These are phyloP conservation scores for Parnassius apollo DNA, from an alignment of 2,888 invertebrate genomes.

Conservation along the genomic window DNA sequence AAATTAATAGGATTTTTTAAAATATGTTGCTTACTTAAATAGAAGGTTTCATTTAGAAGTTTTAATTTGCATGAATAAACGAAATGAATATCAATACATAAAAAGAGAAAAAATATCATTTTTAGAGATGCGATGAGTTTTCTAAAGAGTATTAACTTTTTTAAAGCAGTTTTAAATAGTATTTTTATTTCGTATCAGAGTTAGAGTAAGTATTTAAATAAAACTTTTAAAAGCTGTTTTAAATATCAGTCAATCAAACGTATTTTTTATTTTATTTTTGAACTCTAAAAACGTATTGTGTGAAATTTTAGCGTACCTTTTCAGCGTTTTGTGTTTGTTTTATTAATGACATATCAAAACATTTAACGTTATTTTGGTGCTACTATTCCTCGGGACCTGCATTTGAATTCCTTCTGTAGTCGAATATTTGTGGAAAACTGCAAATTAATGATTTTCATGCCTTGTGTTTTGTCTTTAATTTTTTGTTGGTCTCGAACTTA, in stretches of 20 bases:
- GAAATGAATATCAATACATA: slow-evolving; percentile 9
- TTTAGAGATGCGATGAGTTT: slow-evolving; percentile 10
- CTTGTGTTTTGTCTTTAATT: too few species aligned
- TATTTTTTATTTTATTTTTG: too few species aligned
- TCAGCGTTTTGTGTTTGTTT: too few species aligned
- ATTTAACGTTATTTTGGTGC: too few species aligned
- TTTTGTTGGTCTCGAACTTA: too few species aligned
- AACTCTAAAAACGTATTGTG: too few species aligned
- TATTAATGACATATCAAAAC: too few species aligned
- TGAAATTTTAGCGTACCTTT: background rate
- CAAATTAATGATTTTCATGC: too few species aligned
- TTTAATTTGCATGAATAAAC: slow-evolving; percentile 19
- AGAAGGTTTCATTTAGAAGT: slow-evolving; percentile 20
- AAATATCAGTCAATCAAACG: background rate
- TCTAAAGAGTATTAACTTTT: slow-evolving; percentile 17
- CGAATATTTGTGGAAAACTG: too few species aligned
- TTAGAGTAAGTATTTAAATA: background rate
- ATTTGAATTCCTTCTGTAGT: too few species aligned
- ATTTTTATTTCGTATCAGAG: slow-evolving; percentile 7
- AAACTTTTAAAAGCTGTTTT: background rate
- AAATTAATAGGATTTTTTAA: background rate
- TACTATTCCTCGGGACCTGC: too few species aligned
- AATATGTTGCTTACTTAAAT: slow-evolving; percentile 9
- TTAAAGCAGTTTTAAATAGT: slow-evolving; percentile 1
- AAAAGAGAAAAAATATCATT: slow-evolving; percentile 5